phyloP scores from a whole-genome alignment of 2,888 invertebrate species.

The Sinotaia quadrata region DNA sequence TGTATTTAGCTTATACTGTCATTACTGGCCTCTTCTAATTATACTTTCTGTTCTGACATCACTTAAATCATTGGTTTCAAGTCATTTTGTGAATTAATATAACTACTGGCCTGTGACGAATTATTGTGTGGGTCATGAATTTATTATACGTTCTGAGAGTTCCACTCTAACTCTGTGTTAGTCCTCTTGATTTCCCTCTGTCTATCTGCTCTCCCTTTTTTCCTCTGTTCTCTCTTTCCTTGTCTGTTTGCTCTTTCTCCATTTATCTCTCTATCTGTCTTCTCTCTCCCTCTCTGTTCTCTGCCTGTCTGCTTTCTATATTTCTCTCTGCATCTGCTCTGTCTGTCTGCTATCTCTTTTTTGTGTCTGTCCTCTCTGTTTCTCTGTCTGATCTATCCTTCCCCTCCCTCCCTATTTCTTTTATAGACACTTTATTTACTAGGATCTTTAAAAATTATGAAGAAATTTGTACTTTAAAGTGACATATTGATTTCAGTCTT shows the following conservation, averaged over 20 bases:
- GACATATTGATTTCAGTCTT: too few relatives aligned
- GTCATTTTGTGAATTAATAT: too few relatives aligned
- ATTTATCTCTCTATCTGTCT: background rate
- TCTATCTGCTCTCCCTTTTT: background rate
- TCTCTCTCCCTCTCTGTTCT: slow-evolving; percentile 30
- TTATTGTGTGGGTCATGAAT: too few relatives aligned
- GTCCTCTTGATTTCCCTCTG: too few relatives aligned
- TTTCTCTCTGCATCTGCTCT: slow-evolving; percentile 2
- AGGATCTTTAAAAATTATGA: too few relatives aligned
- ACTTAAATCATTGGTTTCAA: background rate
- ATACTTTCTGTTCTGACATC: background rate
- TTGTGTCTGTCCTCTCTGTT: slow-evolving; percentile 17
- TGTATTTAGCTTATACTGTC: too few relatives aligned
- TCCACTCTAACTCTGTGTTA: too few relatives aligned
- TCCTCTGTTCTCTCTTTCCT: slow-evolving; percentile 18
- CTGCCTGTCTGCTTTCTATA: slow-evolving; percentile 2
- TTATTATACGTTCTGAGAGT: too few relatives aligned
- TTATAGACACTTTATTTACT: too few relatives aligned
- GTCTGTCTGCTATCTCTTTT: slow-evolving; percentile 9
- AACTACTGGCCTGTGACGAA: too few relatives aligned
- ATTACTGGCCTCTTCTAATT: too few relatives aligned
- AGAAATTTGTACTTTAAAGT: too few relatives aligned
- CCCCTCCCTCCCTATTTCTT: slow-evolving; percentile 20
- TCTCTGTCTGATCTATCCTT: slow-evolving; percentile 22
- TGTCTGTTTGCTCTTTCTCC: background rate